These are phyloP conservation scores for Rhinolophus ferrumequinum DNA, from an alignment of 2,113 vertebrate species.

Conservation along the genomic window DNA sequence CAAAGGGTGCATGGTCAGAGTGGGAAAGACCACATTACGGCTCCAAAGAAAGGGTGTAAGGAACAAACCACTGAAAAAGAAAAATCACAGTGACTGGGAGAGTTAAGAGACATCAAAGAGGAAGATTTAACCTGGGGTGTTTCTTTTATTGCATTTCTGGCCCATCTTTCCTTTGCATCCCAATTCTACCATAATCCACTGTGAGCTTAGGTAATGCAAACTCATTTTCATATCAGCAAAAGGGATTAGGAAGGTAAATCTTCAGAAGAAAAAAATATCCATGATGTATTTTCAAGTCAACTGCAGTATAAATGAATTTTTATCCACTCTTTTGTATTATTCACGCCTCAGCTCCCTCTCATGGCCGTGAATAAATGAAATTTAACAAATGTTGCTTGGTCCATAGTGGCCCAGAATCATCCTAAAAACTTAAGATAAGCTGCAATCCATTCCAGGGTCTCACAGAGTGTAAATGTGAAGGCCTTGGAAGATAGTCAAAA, in stretches of 20 bases:
- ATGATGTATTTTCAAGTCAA: constrained; percentile 46
- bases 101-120: neutral
- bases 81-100: neutral
- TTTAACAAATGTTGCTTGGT: neutral
- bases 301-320: constrained; percentile 52
- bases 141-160: constrained; percentile 12
- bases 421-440: neutral
- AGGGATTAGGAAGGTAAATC: constrained; percentile 73
- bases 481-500: neutral
- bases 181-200: constrained; percentile 39
- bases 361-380: constrained; percentile 59
- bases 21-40: fast-evolving
- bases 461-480: neutral
- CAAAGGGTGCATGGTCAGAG: neutral
- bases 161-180: neutral
- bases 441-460: neutral
- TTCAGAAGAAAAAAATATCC: constrained; percentile 56
- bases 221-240: constrained; percentile 75
- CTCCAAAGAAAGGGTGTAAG: neutral
- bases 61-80: neutral
- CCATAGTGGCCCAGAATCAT: neutral
- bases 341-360: neutral
- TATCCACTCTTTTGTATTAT: constrained; percentile 61
- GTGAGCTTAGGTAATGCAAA: constrained; percentile 67
- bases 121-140: neutral